These are phyloP conservation scores for Volucella bombylans DNA, from an alignment of 2,888 invertebrate genomes.

Conservation along the genomic window DNA sequence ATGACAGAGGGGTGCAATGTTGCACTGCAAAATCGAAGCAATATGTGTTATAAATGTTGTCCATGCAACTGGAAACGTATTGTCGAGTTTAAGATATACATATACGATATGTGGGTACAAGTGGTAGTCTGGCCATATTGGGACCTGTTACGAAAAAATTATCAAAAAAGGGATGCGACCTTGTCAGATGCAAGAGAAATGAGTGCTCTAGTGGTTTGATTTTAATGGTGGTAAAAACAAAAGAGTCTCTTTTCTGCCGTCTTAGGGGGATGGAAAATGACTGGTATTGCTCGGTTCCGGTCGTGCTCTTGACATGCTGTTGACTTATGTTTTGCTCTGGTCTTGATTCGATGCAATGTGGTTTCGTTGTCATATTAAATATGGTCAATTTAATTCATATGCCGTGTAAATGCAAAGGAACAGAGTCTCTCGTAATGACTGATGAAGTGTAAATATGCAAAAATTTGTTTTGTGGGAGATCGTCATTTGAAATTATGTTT, in stretches of 20 bases:
- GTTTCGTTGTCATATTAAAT: conserved; percentile 76
- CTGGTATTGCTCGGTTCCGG: neutral
- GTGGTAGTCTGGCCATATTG: conserved; percentile 53
- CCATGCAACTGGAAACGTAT: conserved; percentile 81
- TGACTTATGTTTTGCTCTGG: conserved; percentile 75
- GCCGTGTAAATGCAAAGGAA: conserved; percentile 48
- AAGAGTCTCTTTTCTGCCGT: conserved; percentile 4
- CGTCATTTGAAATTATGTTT: too few relatives aligned
- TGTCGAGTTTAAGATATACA: conserved; percentile 75
- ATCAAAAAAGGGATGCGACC: conserved; percentile 53
- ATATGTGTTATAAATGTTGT: conserved; percentile 78
- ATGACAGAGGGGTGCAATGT: conserved; percentile 52
- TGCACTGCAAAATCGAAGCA: conserved; percentile 75
- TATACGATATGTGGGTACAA: conserved; percentile 31
- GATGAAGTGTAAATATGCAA: conserved; percentile 42
- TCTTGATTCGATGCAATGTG: conserved; percentile 60
- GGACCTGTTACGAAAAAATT: conserved; percentile 49
- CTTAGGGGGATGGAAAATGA: conserved; percentile 44
- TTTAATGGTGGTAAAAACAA: conserved; percentile 53
- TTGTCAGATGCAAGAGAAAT: conserved; percentile 20
- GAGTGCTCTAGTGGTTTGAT: conserved; percentile 62
- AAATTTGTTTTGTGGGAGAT: neutral
- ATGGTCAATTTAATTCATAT: conserved; percentile 79
- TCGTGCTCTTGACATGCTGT: conserved; percentile 80
- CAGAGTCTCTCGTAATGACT: conserved; percentile 25